These are phyloP conservation scores for Gymnopithys bicolor DNA, from an alignment of 2,797 vertebrate species.

Conservation along the genomic window DNA sequence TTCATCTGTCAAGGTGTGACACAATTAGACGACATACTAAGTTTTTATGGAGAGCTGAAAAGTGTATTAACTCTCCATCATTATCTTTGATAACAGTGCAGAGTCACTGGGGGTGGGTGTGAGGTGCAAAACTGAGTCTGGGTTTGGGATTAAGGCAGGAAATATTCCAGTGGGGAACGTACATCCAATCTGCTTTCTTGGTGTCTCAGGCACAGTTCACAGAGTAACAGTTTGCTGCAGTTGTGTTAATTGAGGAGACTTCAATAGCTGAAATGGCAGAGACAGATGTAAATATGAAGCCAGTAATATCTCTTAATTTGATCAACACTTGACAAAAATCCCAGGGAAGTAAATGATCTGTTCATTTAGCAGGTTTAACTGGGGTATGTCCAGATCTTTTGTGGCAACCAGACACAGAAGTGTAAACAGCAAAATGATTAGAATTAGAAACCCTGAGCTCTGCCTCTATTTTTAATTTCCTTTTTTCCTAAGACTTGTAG, in stretches of 20 bases:
- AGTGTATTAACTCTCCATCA: slow-evolving; percentile 49
- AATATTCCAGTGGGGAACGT: not conserved
- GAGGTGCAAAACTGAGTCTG: not conserved
- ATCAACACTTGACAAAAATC: not conserved
- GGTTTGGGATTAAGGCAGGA: not conserved
- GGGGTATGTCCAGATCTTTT: not conserved
- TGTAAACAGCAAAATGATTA: not conserved
- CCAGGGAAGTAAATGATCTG: not conserved
- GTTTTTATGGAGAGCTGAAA: slow-evolving; percentile 50
- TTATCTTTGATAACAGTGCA: not conserved
- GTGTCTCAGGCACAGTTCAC: not conserved
- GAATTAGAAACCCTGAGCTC: not conserved
- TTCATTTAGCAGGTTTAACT: not conserved
- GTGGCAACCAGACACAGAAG: not conserved
- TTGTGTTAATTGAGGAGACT: not conserved
- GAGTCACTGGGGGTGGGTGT: not conserved
- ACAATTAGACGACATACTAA: slow-evolving; percentile 74
- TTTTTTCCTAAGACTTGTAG: not conserved
- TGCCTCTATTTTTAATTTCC: not conserved
- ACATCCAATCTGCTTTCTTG: not conserved
- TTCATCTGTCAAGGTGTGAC: slow-evolving; percentile 74
- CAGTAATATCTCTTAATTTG: not conserved
- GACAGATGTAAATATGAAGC: not conserved
- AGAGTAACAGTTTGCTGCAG: not conserved
- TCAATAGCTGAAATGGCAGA: not conserved